phyloP scores from a whole-genome alignment of 2,888 invertebrate genomes.

The Drosophila multiciliata region DNA sequence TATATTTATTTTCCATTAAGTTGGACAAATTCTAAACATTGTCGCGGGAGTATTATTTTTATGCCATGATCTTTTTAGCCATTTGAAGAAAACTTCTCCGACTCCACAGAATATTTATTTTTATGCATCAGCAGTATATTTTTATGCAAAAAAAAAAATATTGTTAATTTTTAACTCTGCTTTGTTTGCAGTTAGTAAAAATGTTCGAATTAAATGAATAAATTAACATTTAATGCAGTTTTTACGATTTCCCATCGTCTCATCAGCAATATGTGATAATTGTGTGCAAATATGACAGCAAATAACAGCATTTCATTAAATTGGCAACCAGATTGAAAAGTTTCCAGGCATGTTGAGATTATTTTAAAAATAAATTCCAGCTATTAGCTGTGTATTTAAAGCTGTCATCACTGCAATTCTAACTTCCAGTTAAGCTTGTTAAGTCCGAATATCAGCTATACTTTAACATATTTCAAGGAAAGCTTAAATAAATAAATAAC shows the following conservation, averaged over 20 bases:
- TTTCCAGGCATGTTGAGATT: neutral
- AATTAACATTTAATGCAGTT: neutral
- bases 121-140: neutral
- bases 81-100: neutral
- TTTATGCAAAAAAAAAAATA: neutral
- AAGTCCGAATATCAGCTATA: neutral
- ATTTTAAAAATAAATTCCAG: too few relatives aligned
- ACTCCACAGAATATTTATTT: neutral
- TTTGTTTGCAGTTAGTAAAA: neutral
- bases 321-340: neutral
- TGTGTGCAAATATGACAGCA: neutral
- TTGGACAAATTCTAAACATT: neutral
- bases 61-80: neutral
- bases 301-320: neutral
- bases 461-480: neutral
- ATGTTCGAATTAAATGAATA: neutral
- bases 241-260: neutral
- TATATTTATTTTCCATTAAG: neutral
- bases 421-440: neutral
- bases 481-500: neutral
- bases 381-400: neutral
- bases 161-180: neutral
- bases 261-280: neutral
- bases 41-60: too few relatives aligned
- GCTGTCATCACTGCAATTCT: neutral